Evolutionary conservation across 1,140 invertebrate species (phyloP), one percentile per base, ranked within the genome.

Genomic region (Heterodera schachtii): DNA sequence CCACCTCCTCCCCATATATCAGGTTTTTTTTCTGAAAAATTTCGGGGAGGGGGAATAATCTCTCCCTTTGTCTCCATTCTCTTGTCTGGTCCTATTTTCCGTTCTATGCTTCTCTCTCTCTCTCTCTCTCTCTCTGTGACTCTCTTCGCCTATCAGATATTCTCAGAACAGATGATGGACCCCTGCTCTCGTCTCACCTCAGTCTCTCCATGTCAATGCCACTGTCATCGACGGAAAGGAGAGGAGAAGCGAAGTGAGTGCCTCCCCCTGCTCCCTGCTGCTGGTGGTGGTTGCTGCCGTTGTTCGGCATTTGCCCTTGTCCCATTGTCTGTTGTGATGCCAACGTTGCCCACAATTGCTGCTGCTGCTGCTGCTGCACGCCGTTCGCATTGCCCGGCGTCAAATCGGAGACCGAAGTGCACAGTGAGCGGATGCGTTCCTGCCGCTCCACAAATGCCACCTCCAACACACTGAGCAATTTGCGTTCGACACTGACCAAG

Each of bases 381-480:
- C 71, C 19, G 16, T 5, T 16, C 11, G 71, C 4, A 46, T n/a
- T 52, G 4, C 49, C 71, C 13, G 71, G 46, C 46, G 19, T 67
- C 67, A 79, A 52, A 43, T 67, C 64, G 41, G 64, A 49, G 52
- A 31, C 57, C 46, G 46, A 70, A 57, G 31, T 73, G 66, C 21
- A 71, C 9, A 82, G 46, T 16, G 70, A 11, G 52, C 75, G 80
- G 13, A 83, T 79, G 4, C 75, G 74, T 46, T 57, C 49, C 64
- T 71, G 81, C 43, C 80, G 49, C 60, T 83, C 83, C 67, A 70
- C 52, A 43, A 84, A 67, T 13, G 57, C 73, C 21, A 73, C 80
- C 73, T 88, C 85, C 13, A 87, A 78, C 6, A 88, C 66, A 19
- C 67, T 73, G 43, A 81, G 84, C 73, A 81, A 82, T n/a, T 88